Percentiles rank a stretch among this genome's conserved stretches.
Conservation (phyloP, 2,113 vertebrate species). For the Synodontis membranacea region DNA sequence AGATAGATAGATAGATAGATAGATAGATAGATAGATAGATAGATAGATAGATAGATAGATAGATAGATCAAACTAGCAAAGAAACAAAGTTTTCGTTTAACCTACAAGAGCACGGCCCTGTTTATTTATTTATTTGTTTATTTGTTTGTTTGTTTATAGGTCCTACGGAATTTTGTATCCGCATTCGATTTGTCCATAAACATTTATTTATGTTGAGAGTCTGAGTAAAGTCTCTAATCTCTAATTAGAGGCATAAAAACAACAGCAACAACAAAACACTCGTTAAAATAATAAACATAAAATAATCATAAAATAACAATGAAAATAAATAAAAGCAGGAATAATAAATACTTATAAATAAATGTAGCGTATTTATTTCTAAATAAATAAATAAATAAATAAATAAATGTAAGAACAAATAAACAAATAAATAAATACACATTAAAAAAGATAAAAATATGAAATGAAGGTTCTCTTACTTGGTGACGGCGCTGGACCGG, state of each 20-base stretch:
- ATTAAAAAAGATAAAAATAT: neutral
- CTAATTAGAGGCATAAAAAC: neutral
- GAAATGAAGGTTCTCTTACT: slow-evolving; percentile 11
- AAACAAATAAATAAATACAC: too few relatives aligned
- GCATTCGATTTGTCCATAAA: neutral
- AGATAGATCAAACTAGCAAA: too few relatives aligned
- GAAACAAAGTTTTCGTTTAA: neutral
- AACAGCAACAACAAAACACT: neutral
- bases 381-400: too few relatives aligned
- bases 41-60: neutral
- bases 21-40: neutral
- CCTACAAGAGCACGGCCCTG: neutral
- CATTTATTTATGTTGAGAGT: neutral
- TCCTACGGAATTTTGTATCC: neutral
- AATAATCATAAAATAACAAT: slow-evolving; percentile 5
- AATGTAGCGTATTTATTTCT: too few relatives aligned
- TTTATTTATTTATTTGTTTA: neutral
- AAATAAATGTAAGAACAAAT: too few relatives aligned
- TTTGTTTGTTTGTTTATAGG: neutral
- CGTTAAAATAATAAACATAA: neutral
- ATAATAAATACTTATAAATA: too few relatives aligned
- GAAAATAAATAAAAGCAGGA: neutral
- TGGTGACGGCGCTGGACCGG: neutral
- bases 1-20: too few relatives aligned
- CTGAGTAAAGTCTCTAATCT: neutral